Conservation (phyloP, 1,140 invertebrate genomes). For the Frieseomelitta varia region DNA sequence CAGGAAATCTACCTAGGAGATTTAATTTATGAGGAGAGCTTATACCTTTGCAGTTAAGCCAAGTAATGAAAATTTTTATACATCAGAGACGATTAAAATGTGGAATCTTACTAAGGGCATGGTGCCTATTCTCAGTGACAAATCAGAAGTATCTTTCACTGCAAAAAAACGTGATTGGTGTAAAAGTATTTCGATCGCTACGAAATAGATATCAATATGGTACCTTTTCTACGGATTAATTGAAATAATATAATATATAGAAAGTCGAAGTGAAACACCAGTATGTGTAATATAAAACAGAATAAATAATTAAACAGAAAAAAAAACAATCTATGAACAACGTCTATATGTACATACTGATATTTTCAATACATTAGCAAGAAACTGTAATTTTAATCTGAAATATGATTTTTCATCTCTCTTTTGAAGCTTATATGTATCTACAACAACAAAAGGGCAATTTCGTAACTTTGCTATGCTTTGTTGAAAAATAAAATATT, state of each 20-base stretch:
- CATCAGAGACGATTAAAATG: neutral
- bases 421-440: neutral
- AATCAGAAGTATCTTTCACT: neutral
- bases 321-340: neutral
- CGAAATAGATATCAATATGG: neutral
- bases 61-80: neutral
- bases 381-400: neutral
- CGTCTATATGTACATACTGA: neutral
- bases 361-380: neutral
- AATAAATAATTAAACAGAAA: neutral
- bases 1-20: neutral
- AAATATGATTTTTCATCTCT: neutral
- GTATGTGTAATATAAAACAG: neutral
- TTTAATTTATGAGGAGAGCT: too few species aligned
- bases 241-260: too few species aligned
- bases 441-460: neutral
- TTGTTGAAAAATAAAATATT: neutral
- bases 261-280: neutral
- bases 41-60: neutral
- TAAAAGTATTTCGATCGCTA: neutral
- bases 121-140: neutral
- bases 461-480: neutral
- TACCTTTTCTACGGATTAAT: neutral
- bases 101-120: too few species aligned
- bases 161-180: neutral